phyloP scores from a whole-genome alignment of 2,888 invertebrate genomes.

The Eulithis testata region DNA sequence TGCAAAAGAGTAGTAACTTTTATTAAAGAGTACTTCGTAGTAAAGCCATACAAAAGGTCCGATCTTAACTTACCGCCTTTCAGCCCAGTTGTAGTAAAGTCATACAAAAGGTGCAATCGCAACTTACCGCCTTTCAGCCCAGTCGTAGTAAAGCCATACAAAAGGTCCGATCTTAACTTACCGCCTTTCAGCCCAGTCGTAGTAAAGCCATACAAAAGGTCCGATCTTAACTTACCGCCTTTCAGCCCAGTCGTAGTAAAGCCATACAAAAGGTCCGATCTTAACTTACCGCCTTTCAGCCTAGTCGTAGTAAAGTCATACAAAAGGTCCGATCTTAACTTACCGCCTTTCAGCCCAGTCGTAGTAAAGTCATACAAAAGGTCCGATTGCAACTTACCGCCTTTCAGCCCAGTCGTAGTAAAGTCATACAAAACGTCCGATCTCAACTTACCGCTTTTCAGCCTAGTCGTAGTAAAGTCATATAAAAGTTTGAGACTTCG shows the following conservation, averaged over 20 bases:
- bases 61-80: no score
- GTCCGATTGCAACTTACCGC: no score
- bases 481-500: background rate
- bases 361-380: background rate
- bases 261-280: background rate
- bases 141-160: background rate
- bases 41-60: no score
- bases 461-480: background rate
- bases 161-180: background rate
- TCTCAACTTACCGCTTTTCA: no score
- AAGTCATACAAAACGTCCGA: background rate
- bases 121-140: no score
- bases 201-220: background rate
- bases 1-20: no score
- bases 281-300: no score
- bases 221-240: no score
- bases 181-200: no score
- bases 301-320: background rate
- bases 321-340: background rate
- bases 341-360: no score
- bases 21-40: no score
- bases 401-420: no score
- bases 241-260: background rate
- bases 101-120: background rate
- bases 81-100: background rate